These are phyloP conservation scores for Pristionchus entomophagus DNA, from an alignment of 2,888 invertebrate species.

Conservation along the genomic window DNA sequence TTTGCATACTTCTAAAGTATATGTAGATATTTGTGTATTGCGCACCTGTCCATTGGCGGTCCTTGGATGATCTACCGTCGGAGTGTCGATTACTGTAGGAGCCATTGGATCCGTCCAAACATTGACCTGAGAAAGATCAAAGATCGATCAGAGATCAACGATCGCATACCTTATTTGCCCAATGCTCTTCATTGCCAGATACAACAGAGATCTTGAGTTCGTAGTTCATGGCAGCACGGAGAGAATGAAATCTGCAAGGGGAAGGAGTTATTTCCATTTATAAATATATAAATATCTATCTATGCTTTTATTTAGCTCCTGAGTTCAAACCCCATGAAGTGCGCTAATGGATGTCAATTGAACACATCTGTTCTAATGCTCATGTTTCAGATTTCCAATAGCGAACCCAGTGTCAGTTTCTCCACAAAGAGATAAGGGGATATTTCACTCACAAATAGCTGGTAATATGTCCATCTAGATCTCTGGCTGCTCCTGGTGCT, in stretches of 20 bases:
- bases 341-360: too few relatives aligned
- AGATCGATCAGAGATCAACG: neutral
- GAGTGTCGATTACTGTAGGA: conserved; percentile 71
- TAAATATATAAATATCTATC: neutral
- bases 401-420: too few relatives aligned
- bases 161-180: neutral
- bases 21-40: neutral
- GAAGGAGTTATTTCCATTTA: neutral
- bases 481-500: conserved; percentile 68
- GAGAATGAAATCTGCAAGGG: conserved; percentile 20
- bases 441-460: conserved; percentile 56
- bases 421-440: too few relatives aligned
- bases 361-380: too few relatives aligned
- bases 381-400: too few relatives aligned
- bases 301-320: too few relatives aligned
- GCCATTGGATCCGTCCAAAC: conserved; percentile 69
- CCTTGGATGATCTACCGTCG: conserved; percentile 45
- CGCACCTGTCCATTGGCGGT: neutral
- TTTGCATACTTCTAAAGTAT: neutral
- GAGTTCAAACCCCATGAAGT: too few relatives aligned
- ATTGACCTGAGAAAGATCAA: conserved; percentile 49
- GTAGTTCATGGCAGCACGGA: neutral
- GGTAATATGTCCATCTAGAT: conserved; percentile 57
- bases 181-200: neutral
- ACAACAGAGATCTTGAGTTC: neutral